Conservation (phyloP, 2,797 vertebrate genomes). For the Neosilurus hyrtlii region DNA sequence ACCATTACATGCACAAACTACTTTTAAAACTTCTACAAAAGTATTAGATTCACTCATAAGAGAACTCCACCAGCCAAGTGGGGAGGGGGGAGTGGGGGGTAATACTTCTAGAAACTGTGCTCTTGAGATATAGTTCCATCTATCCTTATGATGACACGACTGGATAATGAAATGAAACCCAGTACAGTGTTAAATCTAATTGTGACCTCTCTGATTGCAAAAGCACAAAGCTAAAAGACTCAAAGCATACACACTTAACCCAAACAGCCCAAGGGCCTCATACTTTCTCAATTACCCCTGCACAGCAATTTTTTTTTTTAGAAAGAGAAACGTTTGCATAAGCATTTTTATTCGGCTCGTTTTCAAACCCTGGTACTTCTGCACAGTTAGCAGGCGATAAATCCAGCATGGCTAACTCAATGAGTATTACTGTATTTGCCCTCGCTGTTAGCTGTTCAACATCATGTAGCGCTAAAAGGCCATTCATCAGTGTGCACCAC, state of each 20-base stretch:
- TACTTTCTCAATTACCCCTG: slow-evolving; percentile 75
- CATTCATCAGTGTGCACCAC: slow-evolving; percentile 65
- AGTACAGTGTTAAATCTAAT: slow-evolving; percentile 77
- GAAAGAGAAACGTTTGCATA: slow-evolving; percentile 62
- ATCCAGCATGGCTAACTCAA: slow-evolving; percentile 61
- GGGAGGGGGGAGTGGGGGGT: slow-evolving; percentile 24
- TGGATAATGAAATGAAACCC: slow-evolving; percentile 76
- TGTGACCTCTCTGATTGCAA: slow-evolving; percentile 78
- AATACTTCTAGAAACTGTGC: slow-evolving; percentile 61
- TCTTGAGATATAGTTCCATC: slow-evolving; percentile 68
- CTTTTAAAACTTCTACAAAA: slow-evolving; percentile 16
- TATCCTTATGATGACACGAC: slow-evolving; percentile 72
- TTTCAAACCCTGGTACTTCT: slow-evolving; percentile 67
- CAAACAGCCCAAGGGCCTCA: slow-evolving; percentile 74
- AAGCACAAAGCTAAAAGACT: slow-evolving; percentile 64
- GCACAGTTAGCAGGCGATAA: slow-evolving; percentile 66
- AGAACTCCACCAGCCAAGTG: slow-evolving; percentile 18
- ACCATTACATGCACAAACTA: slow-evolving; percentile 18
- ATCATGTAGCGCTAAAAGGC: slow-evolving; percentile 63
- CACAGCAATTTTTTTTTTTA: slow-evolving; percentile 48
- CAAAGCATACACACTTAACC: slow-evolving; percentile 74
- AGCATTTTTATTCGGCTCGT: slow-evolving; percentile 56
- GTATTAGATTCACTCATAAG: not conserved
- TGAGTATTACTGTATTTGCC: slow-evolving; percentile 61
- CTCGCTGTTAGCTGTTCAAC: slow-evolving; percentile 66